Conservation (phyloP, 2,888 invertebrate genomes). For the Caenorhabditis wallacei region DNA sequence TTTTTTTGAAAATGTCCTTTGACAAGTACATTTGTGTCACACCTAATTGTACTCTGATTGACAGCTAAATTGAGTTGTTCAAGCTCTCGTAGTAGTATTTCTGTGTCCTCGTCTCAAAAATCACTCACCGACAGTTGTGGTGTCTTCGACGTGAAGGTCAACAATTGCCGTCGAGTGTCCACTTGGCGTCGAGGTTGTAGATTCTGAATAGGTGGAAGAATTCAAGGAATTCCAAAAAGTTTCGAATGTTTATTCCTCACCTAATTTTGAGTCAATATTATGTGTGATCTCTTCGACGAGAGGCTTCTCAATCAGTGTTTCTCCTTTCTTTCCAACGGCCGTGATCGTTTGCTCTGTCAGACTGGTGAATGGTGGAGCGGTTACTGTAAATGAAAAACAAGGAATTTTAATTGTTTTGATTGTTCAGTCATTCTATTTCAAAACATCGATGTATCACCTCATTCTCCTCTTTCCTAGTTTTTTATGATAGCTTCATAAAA, state of each 20-base stretch:
- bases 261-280: slow-evolving; percentile 70
- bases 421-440: slow-evolving; percentile 30
- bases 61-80: slow-evolving; percentile 52
- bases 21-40: slow-evolving; percentile 61
- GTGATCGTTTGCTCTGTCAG: slow-evolving; percentile 73
- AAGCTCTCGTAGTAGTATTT: slow-evolving; percentile 20
- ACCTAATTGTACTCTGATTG: slow-evolving; percentile 59
- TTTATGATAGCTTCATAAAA: slow-evolving; percentile 57
- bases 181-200: slow-evolving; percentile 60
- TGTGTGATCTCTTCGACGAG: slow-evolving; percentile 68
- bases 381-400: slow-evolving; percentile 68
- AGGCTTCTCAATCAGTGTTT: slow-evolving; percentile 59
- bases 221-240: slow-evolving; percentile 25
- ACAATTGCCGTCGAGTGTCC: slow-evolving; percentile 67
- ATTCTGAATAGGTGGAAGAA: slow-evolving; percentile 57
- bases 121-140: slow-evolving; percentile 59
- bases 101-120: slow-evolving; percentile 40
- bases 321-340: slow-evolving; percentile 50
- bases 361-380: slow-evolving; percentile 72
- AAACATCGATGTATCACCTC: slow-evolving; percentile 32
- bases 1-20: slow-evolving; percentile 50
- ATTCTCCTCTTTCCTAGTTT: not conserved
- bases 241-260: slow-evolving; percentile 35
- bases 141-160: slow-evolving; percentile 65
- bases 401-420: not conserved